phyloP scores from a whole-genome alignment of 2,888 invertebrate genomes.

The Zygogramma bicolorata region DNA sequence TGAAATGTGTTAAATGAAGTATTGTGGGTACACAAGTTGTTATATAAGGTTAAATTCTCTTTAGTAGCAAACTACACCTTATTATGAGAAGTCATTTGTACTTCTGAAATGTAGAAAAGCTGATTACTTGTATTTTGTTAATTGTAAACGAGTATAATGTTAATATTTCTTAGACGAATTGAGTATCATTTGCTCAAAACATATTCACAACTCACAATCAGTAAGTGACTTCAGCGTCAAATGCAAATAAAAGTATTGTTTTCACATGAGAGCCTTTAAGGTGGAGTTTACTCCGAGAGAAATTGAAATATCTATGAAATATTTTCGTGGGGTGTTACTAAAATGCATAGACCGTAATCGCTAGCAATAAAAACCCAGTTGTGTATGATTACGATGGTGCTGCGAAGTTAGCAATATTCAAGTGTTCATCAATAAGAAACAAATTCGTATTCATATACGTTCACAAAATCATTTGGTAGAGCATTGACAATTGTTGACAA shows the following conservation, averaged over 20 bases:
- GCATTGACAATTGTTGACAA: background rate
- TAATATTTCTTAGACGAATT: background rate
- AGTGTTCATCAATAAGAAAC: background rate
- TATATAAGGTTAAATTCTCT: constrained; percentile 49
- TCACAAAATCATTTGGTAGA: background rate
- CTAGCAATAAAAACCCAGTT: constrained; percentile 15
- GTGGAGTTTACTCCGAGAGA: constrained; percentile 69
- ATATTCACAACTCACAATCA: background rate
- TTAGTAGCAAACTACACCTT: constrained; percentile 70
- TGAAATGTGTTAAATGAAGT: constrained; percentile 40
- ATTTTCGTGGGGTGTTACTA: constrained; percentile 15
- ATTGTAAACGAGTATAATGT: background rate
- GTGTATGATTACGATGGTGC: background rate
- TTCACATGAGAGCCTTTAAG: constrained; percentile 54
- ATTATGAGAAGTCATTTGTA: constrained; percentile 27
- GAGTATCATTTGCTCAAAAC: constrained; percentile 3
- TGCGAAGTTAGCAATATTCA: background rate
- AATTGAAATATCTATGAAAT: constrained; percentile 45
- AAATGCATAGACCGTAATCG: constrained; percentile 30
- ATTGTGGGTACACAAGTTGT: constrained; percentile 37
- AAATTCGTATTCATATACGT: background rate
- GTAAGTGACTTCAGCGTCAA: constrained; percentile 56
- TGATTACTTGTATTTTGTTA: constrained; percentile 17
- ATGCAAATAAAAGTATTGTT: constrained; percentile 61
- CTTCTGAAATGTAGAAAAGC: constrained; percentile 22